Evolutionary conservation across 2,113 vertebrate species (phyloP).

Genomic region (Caranx ignobilis): DNA sequence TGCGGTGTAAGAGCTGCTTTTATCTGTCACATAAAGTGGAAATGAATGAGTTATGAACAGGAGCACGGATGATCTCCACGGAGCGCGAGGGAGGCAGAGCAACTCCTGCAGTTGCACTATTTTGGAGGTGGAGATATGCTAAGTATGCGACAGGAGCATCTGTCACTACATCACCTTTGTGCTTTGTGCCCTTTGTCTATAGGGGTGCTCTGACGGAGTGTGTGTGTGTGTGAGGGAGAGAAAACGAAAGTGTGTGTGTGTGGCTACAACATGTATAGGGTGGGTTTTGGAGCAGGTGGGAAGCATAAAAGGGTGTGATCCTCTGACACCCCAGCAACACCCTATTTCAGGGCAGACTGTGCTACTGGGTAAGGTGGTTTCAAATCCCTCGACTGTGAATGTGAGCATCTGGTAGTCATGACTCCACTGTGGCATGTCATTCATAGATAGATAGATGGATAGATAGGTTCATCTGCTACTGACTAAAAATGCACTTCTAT

Average conservation of each 20-base stretch:
- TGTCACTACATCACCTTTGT: constrained; percentile 78
- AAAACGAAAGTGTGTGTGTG: constrained; percentile 34
- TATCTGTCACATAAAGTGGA: constrained; percentile 29
- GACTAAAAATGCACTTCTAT: too few relatives aligned
- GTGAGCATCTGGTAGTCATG: constrained; percentile 64
- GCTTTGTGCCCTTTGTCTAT: constrained; percentile 72
- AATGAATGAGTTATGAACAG: constrained; percentile 42
- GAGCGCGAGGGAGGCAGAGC: constrained; percentile 20
- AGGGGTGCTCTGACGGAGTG: constrained; percentile 40
- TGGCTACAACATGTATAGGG: constrained; percentile 36
- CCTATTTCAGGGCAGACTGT: constrained; percentile 74
- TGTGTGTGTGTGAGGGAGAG: neutral
- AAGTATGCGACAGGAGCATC: constrained; percentile 72
- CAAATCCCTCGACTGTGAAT: constrained; percentile 61
- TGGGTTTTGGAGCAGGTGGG: constrained; percentile 72
- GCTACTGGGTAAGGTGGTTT: constrained; percentile 61
- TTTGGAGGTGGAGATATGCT: constrained; percentile 72
- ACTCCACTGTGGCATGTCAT: neutral
- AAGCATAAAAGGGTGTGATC: constrained; percentile 77
- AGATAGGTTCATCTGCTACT: neutral
- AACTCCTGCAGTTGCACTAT: constrained; percentile 50
- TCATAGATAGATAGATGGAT: constrained; percentile 26
- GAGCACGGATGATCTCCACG: constrained; percentile 9
- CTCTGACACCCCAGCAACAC: constrained; percentile 81
- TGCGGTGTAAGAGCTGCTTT: constrained; percentile 60